Conservation (phyloP, 2,797 vertebrate species). For the Arnoldichthys spilopterus region DNA sequence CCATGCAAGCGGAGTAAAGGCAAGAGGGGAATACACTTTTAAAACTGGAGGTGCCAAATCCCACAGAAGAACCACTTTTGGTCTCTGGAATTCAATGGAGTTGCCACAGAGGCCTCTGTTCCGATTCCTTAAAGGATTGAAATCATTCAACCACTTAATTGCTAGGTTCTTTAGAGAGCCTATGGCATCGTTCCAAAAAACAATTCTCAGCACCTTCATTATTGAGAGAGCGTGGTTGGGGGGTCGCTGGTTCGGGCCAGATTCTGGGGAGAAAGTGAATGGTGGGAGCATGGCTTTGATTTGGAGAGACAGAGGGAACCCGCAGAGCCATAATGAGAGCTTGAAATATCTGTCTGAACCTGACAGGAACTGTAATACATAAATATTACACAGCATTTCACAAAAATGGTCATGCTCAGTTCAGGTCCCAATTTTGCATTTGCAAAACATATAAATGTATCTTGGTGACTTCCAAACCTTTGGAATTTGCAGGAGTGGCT, state of each 20-base stretch:
- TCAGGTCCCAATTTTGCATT: no score
- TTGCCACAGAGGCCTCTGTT: background rate
- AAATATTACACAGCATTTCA: no score
- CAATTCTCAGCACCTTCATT: background rate
- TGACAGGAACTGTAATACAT: no score
- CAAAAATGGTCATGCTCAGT: no score
- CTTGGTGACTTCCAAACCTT: no score
- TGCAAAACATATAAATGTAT: no score
- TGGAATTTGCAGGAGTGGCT: no score
- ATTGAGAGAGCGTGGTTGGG: background rate
- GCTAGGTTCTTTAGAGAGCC: background rate
- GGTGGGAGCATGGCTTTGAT: no score
- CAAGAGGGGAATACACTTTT: background rate
- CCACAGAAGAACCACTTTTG: background rate
- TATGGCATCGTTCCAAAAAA: background rate
- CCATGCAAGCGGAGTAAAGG: background rate
- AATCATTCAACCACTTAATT: background rate
- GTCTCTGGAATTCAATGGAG: background rate
- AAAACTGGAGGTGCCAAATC: background rate
- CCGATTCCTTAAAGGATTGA: background rate
- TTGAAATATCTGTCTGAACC: no score
- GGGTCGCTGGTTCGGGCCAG: background rate
- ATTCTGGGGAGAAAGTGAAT: background rate
- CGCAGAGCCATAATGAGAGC: background rate
- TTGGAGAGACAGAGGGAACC: background rate